Evolutionary conservation across 1,140 invertebrate species (phyloP), one percentile per base, ranked within the genome.

Genomic region (Ganaspis sp.): DNA sequence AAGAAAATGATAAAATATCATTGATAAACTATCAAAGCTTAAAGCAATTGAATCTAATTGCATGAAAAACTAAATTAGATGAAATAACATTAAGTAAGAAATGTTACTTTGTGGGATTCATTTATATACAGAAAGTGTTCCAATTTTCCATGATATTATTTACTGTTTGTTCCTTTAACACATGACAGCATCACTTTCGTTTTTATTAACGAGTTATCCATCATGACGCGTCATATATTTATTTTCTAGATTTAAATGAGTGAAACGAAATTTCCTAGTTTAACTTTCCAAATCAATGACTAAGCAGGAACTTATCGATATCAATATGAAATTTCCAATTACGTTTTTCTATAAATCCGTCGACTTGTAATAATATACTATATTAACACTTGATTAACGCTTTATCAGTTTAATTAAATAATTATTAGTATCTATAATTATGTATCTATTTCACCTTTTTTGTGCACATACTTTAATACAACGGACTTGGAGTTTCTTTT

Each of bases 121-220:
- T 45, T 40, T 11, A 49, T 64, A 26, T 12, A 15, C 21, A 26
- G 21, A 29, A 3, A 64, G 23, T 64, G 23, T 23, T 23, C 21
- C 15, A 64, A 12, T 23, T 26, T 64, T 26, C 23, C 1, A 64
- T 12, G 8, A 29, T 26, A 26, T 64, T 64, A 64, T 64, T 64
- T 29, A 64, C 15, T 23, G 15, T 29, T 64, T 64, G 11, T 64
- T 64, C 54, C 54, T 29, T n/a, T 64, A 23, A 64, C 21, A 29
- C 21, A 26, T 58, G 54, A 58, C 54, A 58, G 54, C 54, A 26
- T 58, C 23, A 58, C 54, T 58, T 58, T 58, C 54, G 54, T 58
- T 58, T 26, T 26, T 58, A 58, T 58, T 58, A 58, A 26, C 54
- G 23, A 58, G 54, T 58, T 58, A 26, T 58, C 21, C 21, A 12